Evolutionary conservation across 2,888 invertebrate species (phyloP).

Genomic region (Drosophila vallismaia): DNA sequence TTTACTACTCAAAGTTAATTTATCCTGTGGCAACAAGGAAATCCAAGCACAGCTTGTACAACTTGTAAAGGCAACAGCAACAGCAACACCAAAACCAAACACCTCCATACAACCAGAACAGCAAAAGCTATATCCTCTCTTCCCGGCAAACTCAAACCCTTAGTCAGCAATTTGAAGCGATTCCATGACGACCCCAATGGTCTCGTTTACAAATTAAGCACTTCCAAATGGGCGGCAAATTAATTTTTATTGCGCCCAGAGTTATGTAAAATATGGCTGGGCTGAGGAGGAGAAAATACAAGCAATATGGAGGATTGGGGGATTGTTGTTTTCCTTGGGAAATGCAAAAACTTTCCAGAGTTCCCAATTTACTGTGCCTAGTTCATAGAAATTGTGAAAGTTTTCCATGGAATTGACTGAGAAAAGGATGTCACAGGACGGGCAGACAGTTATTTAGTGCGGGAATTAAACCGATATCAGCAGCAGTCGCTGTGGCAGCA

Average conservation of each 20-base stretch:
- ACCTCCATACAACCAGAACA: conserved; percentile 16
- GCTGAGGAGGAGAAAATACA: not conserved
- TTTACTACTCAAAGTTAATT: conserved; percentile 23
- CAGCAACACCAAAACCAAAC: conserved; percentile 29
- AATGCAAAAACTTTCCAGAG: conserved; percentile 66
- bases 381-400: conserved; percentile 68
- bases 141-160: conserved; percentile 9
- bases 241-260: conserved; percentile 77
- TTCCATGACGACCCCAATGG: conserved; percentile 66
- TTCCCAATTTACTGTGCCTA: conserved; percentile 19
- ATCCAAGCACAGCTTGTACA: conserved; percentile 34
- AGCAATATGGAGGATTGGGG: conserved; percentile 8
- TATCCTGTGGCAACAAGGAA: conserved; percentile 32
- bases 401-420: conserved; percentile 49
- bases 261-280: conserved; percentile 74
- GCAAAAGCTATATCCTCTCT: conserved; percentile 1
- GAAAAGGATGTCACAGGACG: conserved; percentile 10
- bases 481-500: conserved; percentile 4
- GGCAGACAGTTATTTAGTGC: conserved; percentile 71
- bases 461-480: conserved; percentile 66
- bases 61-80: conserved; percentile 27
- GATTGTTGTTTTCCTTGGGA: conserved; percentile 32
- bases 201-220: conserved; percentile 79
- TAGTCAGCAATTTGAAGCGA: conserved; percentile 36
- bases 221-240: conserved; percentile 79